Evolutionary conservation across 2,888 invertebrate genomes (phyloP), one percentile per base, ranked within the genome.

Genomic region (Cataglyphis albicans): DNA sequence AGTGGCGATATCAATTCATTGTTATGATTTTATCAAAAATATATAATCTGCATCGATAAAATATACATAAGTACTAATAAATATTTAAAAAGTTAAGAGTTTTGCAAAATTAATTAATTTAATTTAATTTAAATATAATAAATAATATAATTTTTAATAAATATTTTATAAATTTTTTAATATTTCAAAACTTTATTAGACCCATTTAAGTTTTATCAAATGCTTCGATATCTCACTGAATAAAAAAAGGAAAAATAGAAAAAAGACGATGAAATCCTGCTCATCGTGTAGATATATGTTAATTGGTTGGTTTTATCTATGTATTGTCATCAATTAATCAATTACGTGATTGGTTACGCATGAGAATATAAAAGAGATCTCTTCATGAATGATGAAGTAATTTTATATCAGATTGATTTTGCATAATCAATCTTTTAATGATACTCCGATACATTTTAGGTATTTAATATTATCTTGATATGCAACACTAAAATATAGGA

Each of bases 21-120:
- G n/a, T 32, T 29, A 21, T 25, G 21, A 48, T 35, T 25, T 57
- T 61, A 73, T 73, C n/a, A 12, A 61, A 61, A 61, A 0, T 18
- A 9, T 73, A 25, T 59, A 73, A 61, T 74, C n/a, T 1, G 15
- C 15, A n/a, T 44, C 44, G 44, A 74, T 61, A 61, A 10, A 73
- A 73, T 15, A 4, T 7, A 25, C 25, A 25, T n/a, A n/a, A 32
- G 32, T 32, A 41, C 10, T 41, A 3, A 74, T 48, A 59, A 15
- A 59, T 41, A 74, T 74, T 57, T 6, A 25, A 72, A 72, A 57
- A 55, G 38, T 21, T 55, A n/a, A 55, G 35, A 38, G 0, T 18
- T 57, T 72, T 38, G 6, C 41, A 32, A 68, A 57, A 38, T 38
- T 72, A 25, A 18, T 21, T 21, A 25, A 25, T 25, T 55, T 72